These are phyloP conservation scores for Chaetogeoica ovagalla DNA, from an alignment of 2,888 invertebrate species.

Conservation along the genomic window DNA sequence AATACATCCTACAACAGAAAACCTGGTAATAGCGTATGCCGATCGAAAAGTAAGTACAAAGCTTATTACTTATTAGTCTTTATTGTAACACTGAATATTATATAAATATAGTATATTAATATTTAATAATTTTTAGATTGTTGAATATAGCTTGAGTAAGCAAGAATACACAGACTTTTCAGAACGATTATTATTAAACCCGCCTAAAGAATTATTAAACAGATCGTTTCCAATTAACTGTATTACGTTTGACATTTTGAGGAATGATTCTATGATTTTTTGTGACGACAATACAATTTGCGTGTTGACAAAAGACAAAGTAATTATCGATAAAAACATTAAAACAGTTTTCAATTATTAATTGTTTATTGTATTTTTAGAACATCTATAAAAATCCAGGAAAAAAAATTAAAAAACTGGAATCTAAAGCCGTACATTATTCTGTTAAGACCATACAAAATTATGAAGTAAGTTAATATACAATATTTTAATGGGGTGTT, in stretches of 20 bases:
- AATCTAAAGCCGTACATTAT: conserved; percentile 6
- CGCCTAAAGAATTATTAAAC: conserved; percentile 66
- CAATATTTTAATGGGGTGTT: background rate
- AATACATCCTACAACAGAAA: conserved; percentile 66
- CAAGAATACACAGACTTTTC: conserved; percentile 70
- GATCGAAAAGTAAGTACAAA: conserved; percentile 71
- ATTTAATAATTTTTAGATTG: conserved; percentile 63
- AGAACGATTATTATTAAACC: conserved; percentile 62
- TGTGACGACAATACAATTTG: conserved; percentile 74
- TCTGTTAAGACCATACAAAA: conserved; percentile 44
- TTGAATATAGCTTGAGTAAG: conserved; percentile 73
- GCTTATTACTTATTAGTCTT: too few species aligned
- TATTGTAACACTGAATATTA: too few species aligned
- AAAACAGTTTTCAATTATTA: background rate
- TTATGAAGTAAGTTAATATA: conserved; percentile 35
- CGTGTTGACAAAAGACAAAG: conserved; percentile 65
- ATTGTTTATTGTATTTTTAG: conserved; percentile 1
- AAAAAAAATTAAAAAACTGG: conserved; percentile 27
- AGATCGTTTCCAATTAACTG: conserved; percentile 67
- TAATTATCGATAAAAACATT: conserved; percentile 56
- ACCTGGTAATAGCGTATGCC: conserved; percentile 73
- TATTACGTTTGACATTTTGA: conserved; percentile 67
- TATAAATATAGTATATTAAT: background rate
- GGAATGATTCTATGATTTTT: conserved; percentile 69
- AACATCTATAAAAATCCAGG: background rate